Percentiles rank a stretch among this genome's conserved stretches.
Conservation (phyloP, 2,797 vertebrate species). For the Acanthurus lineatus region DNA sequence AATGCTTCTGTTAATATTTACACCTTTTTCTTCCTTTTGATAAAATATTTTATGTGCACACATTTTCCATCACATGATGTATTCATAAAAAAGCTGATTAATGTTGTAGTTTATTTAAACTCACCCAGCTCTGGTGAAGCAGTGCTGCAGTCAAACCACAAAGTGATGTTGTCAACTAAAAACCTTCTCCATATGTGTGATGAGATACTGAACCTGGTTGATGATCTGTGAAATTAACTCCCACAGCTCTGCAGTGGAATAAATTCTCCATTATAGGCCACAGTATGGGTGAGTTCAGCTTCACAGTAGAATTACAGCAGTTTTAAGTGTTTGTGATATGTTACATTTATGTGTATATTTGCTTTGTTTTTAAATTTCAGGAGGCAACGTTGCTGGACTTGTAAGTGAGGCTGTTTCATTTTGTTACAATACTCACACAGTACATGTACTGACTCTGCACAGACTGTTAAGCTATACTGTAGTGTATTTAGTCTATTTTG, state of each 20-base stretch:
- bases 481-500: neutral
- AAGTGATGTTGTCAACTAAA: conserved; percentile 31
- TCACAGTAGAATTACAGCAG: neutral
- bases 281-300: conserved; percentile 92
- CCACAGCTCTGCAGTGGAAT: conserved; percentile 91
- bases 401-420: conserved; percentile 40
- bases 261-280: conserved; percentile 93
- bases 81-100: neutral
- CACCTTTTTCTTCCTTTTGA: neutral
- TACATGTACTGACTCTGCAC: neutral
- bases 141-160: conserved; percentile 23
- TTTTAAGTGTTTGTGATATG: neutral
- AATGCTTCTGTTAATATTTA: neutral
- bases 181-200: conserved; percentile 39
- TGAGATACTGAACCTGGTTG: conserved; percentile 59
- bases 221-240: conserved; percentile 78
- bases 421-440: neutral
- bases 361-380: conserved; percentile 71
- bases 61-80: neutral
- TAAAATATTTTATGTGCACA: neutral
- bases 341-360: conserved; percentile 2
- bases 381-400: conserved; percentile 81
- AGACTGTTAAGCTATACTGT: neutral
- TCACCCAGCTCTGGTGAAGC: neutral
- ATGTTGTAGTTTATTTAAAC: neutral